These are phyloP conservation scores for Gallinago nigripennis DNA, from an alignment of 2,797 vertebrate genomes.

Conservation along the genomic window DNA sequence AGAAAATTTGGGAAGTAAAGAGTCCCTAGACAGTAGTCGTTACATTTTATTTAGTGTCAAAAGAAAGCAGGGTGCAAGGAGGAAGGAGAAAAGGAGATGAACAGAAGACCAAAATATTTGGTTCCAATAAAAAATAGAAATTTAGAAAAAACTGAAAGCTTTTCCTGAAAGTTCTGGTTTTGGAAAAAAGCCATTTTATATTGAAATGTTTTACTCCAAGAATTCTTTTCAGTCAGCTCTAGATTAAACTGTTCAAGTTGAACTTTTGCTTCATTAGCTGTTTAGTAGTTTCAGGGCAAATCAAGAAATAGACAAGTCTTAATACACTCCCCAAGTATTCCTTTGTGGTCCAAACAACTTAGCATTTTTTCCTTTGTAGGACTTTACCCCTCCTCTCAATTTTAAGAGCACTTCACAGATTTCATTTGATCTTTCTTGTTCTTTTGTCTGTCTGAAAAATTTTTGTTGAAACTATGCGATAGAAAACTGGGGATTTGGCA, in stretches of 20 bases:
- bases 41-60: not conserved
- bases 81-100: not conserved
- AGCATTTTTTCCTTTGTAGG: not conserved
- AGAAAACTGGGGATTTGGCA: constrained; percentile 35
- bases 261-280: constrained; percentile 46
- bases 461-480: not conserved
- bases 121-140: not conserved
- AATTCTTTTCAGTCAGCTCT: constrained; percentile 23
- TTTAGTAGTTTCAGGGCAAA: constrained; percentile 38
- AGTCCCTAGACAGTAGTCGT: not conserved
- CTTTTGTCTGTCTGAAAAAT: not conserved
- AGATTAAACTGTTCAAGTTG: not conserved
- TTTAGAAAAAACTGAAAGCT: not conserved
- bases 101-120: not conserved
- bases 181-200: constrained; percentile 35
- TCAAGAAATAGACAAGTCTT: not conserved
- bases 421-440: constrained; percentile 5
- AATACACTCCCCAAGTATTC: not conserved
- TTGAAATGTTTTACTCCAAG: constrained; percentile 11
- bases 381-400: not conserved
- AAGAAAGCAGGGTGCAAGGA: not conserved
- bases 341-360: not conserved
- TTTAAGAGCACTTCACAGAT: not conserved
- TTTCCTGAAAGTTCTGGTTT: constrained; percentile 46
- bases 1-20: not conserved